Conservation (phyloP, 2,888 invertebrate genomes). For the Protonemura montana region DNA sequence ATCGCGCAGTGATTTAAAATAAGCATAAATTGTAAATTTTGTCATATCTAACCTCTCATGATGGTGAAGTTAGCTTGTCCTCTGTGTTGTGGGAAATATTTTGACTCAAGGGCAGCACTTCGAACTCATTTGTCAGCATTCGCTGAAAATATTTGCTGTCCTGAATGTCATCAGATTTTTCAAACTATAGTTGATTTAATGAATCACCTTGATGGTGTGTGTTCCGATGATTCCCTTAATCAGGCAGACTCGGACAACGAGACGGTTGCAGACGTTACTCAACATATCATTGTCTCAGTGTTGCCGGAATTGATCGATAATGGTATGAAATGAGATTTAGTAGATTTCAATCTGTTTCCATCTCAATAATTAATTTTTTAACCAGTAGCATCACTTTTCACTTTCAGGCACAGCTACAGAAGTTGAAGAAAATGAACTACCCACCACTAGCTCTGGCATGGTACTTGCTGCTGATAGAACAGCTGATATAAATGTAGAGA, state of each 20-base stretch:
- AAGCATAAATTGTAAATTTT: neutral
- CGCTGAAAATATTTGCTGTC: conserved; percentile 67
- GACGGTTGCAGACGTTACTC: no score
- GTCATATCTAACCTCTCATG: neutral
- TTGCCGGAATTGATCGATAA: no score
- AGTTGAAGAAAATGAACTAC: neutral
- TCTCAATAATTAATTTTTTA: no score
- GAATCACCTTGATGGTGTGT: conserved; percentile 64
- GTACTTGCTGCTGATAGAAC: conserved; percentile 42
- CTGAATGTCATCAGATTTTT: conserved; percentile 66
- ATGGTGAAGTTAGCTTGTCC: conserved; percentile 60
- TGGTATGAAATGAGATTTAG: no score
- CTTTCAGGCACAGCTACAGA: neutral
- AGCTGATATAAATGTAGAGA: conserved; percentile 49
- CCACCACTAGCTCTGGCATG: neutral
- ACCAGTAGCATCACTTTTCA: no score
- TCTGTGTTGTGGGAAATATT: conserved; percentile 70
- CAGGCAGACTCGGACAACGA: conserved; percentile 50
- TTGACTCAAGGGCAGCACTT: conserved; percentile 64
- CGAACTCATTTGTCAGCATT: conserved; percentile 65
- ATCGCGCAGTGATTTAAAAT: neutral
- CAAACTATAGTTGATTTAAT: conserved; percentile 64
- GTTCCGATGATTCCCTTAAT: conserved; percentile 46
- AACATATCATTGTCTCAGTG: no score
- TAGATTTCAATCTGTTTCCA: no score